Evolutionary conservation across 30 jellyfish, hydroid and myxozoan species (phyloP), one percentile per base, ranked within the genome.

Genomic region (Aurelia aurita): DNA sequence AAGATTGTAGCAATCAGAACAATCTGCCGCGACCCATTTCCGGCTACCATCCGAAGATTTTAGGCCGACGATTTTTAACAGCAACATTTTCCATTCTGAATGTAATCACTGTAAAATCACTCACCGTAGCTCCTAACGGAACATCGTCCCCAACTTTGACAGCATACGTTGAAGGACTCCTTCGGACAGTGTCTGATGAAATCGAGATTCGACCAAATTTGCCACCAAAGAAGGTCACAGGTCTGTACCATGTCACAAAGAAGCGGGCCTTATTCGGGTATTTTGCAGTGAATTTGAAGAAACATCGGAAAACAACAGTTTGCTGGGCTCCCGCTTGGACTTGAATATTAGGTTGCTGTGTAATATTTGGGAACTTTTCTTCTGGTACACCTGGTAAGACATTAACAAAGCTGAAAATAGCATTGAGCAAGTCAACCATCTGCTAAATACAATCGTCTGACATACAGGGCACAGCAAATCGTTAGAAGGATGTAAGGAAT

Each of bases 171-270:
- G 95, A 85, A 1, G 95, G 95, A 29, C 89, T 73, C 55, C 57
- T 55, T 29, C 27, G 11, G 43, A 85, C 85, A 2, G 25, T 47
- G 16, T 85, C 84, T 16, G 95, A 72, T 34, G 46, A 73, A 10
- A 85, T 32, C 3, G 95, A 74, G n/a, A 85, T 66, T 27, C 84
- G 63, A 29, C 95, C 95, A 39, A 60, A 73, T 51, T 73, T 85
- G 11, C 95, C 95, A 22, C 95, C 95, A 51, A 44, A 85, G 46
- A 85, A 85, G 0, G 84, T 74, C 25, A 85, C 95, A 19, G 95
- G 95, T 53, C 95, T 68, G 64, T 53, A 72, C 95, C 95, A 85
- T 59, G 32, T 72, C 39, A 66, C 95, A 44, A 49, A 70, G 78
- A 73, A 85, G 78, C 58, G 32, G 71, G 89, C 95, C 69, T 75